Evolutionary conservation across 2,888 invertebrate genomes (phyloP).

Genomic region (Drosophila formosana): DNA sequence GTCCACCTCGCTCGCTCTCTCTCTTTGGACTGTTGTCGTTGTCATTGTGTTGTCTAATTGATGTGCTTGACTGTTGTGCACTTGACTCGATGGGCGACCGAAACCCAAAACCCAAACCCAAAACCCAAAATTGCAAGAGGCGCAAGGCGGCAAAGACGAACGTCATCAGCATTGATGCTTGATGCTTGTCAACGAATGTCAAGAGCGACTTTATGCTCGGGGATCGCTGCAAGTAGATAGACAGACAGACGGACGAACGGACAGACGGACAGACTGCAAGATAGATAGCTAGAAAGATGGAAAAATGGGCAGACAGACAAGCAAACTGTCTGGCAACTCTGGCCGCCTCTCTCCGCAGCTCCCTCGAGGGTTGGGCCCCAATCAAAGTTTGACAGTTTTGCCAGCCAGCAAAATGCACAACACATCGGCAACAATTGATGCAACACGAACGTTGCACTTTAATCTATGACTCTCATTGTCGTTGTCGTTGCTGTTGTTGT

Average conservation of each 20-base stretch:
- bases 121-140: neutral
- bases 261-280: neutral
- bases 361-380: conserved; percentile 2
- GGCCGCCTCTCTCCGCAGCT: neutral
- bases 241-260: neutral
- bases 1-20: neutral
- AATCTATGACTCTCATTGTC: conserved; percentile 3
- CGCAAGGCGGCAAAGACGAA: conserved; percentile 25
- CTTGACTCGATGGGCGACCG: neutral
- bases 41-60: conserved; percentile 1
- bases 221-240: neutral
- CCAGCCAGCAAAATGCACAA: conserved; percentile 54
- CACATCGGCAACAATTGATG: conserved; percentile 29
- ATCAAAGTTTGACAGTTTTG: conserved; percentile 43
- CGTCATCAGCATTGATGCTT: conserved; percentile 61
- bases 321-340: neutral
- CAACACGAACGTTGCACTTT: conserved; percentile 10
- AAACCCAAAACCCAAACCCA: conserved; percentile 9
- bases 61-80: conserved; percentile 4
- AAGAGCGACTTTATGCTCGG: conserved; percentile 24
- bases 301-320: neutral
- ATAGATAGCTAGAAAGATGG: neutral
- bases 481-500: conserved; percentile 1
- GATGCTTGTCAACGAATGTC: conserved; percentile 48
- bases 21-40: conserved; percentile 18